Evolutionary conservation across 2,888 invertebrate genomes (phyloP), one percentile per base, ranked within the genome.

Genomic region (Heliconius sara): DNA sequence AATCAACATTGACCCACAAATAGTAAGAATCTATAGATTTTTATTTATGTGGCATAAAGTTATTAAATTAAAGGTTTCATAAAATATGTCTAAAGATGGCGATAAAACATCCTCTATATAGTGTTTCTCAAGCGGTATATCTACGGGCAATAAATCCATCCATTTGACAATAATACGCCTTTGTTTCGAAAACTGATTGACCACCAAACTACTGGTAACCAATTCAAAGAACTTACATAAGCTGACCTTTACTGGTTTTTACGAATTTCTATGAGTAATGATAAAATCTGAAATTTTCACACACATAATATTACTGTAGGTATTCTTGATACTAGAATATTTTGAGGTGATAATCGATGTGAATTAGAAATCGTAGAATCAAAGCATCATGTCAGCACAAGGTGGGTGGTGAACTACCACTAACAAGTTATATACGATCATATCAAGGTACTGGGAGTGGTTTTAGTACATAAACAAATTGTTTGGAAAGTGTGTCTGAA

Each of bases 1-100:
- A 87, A 86, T 87, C 83, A 86, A 80, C 89, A 88, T 88, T 91
- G 89, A 90, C 91, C 89, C 82, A 88, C 85, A 86, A 83, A 85
- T 27, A 81, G 81, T 71, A 75, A 67, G 70, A 76, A 80, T 79
- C 72, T 76, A 70, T 76, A 76, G 43, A 52, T 76, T 78, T 52
- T 79, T 80, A 76, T 80, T 80, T 75, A 80, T 70, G n/a, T n/a
- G 57, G 25, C 66, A 47, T 66, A 66, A 75, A 66, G 27, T 39
- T 76, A 75, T 71, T 43, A 73, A 79, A 77, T 76, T 78, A 76
- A 80, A 30, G 76, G 73, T 74, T 79, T 68, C n/a, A 67, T 70
- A 82, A 70, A 43, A 27, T 67, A 16, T 43, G 63, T 73, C 71
- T 72, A 34, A 76, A 78, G 79, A 76, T 73, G 65, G 9, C 66